Evolutionary conservation across 30 jellyfish, hydroid and myxozoan species (phyloP), one percentile per base, ranked within the genome.

Genomic region (Chrysaora quinquecirrha): DNA sequence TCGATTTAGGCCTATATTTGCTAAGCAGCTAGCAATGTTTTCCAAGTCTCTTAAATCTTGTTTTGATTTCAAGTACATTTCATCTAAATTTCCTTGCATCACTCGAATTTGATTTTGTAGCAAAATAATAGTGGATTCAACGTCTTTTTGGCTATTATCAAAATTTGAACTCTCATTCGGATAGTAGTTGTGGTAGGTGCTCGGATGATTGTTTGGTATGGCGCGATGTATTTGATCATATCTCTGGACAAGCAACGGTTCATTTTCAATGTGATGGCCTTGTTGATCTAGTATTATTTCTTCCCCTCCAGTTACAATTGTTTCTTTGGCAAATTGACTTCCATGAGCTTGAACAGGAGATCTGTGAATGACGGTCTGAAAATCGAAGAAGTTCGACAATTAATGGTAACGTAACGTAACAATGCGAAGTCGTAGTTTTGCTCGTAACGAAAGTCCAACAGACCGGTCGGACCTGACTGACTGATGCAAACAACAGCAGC

Each of bases 41-140:
- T 89, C 97, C 43, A 89, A 63, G 48, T 82, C 95, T 32, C 47
- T 34, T 6, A 89, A 71, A 11, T 89, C 95, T 49, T 83, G 91
- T 63, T 71, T 82, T 30, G 97, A 73, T 38, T 83, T 89, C 23
- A 80, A 27, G 29, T 89, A 83, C 89, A 82, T 83, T 0, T 82
- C 95, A 63, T 89, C 97, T 30, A 89, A 58, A 28, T 75, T 61
- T 10, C 66, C 70, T 75, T 71, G 76, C 97, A 89, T 89, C 1
- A 56, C 49, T 12, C 75, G 62, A 12, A 86, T 64, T 68, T 89
- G 97, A 48, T 76, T 82, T 58, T 75, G 95, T 24, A 89, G 66
- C 25, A 83, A 52, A 24, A 34, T 19, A 14, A 82, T 56, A n/a
- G 88, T 32, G 4, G 87, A 31, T 35, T 73, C 85, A 29, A 54